Evolutionary conservation across 2,797 vertebrate genomes (phyloP), one percentile per base, ranked within the genome.

Genomic region (Sandelia bainsii): DNA sequence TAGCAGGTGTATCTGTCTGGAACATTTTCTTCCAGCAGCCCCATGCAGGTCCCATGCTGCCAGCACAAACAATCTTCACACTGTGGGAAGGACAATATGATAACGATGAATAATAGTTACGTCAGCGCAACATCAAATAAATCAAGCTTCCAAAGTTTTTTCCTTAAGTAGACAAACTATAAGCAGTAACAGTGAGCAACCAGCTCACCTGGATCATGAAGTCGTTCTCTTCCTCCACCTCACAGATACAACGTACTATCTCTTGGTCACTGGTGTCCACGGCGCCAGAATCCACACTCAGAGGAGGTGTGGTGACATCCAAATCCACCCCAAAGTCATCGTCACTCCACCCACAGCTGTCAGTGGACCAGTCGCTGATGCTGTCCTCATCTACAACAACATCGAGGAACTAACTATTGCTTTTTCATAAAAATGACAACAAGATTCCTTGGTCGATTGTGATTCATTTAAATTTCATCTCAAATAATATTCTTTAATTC

Each of bases 11-110:
- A 98, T 90, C 94, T 95, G 72, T 99, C 98, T 39, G 98, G 98
- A 80, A 99, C 95, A 70, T 96, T 97, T 90, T 98, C 97, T 93
- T 99, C 97, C 77, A 97, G 90, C 84, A 99, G 93, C 62, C 97
- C 98, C 98, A 99, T 99, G 90, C 98, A 99, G 89, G 97, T 96
- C 81, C 97, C 97, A 82, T 99, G 98, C 92, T 99, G 98, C 98
- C 98, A 99, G 93, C 97, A 98, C 53, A 98, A 90, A 93, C 98
- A 99, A 67, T 98, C 97, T 94, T 99, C 97, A 95, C 98, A 99
- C 97, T 99, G 91, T 52, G n/a, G 34, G 46, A 69, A 75, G 62
- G 5, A 68, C 5, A 84, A 51, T 62, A 2, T 16, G 5, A 48
- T 11, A 48, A 9, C 17, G 16, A 46, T 46, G 44, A n/a, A 46